phyloP scores from a whole-genome alignment of 2,888 invertebrate species.

The Platycnemis pennipes region DNA sequence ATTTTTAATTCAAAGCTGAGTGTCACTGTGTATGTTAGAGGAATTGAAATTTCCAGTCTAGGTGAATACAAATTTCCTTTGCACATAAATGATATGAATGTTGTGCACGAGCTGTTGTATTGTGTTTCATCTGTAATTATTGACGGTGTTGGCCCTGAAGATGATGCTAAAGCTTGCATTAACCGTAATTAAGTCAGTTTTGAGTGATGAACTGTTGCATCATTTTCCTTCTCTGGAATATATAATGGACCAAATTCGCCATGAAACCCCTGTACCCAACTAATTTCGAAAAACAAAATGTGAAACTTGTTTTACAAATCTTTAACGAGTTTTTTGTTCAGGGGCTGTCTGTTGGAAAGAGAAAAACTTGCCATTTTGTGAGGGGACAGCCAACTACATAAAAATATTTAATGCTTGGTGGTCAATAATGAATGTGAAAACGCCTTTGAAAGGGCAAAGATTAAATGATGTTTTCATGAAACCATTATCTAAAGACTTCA shows the following conservation, averaged over 20 bases:
- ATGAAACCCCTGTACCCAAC: not conserved
- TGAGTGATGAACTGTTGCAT: not conserved
- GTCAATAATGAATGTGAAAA: no score
- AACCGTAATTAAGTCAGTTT: not conserved
- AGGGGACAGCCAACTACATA: slow-evolving; percentile 46
- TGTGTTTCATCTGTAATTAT: not conserved
- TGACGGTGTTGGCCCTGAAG: not conserved
- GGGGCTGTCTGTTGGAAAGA: slow-evolving; percentile 47
- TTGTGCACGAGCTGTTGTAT: not conserved
- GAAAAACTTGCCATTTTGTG: slow-evolving; percentile 34
- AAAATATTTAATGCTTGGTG: not conserved
- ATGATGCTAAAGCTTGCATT: not conserved
- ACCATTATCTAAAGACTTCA: not conserved
- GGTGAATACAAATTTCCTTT: not conserved
- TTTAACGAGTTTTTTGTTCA: slow-evolving; percentile 69
- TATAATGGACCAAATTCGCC: not conserved
- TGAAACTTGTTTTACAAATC: slow-evolving; percentile 64
- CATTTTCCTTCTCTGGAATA: not conserved
- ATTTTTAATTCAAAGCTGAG: not conserved
- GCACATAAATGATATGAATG: not conserved
- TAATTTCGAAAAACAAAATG: slow-evolving; percentile 41
- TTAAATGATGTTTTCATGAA: no score
- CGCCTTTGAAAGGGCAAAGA: no score
- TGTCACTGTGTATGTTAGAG: no score
- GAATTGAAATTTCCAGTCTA: not conserved